Percentiles rank a stretch among this genome's conserved stretches.
Evolutionary conservation across 2,113 vertebrate genomes (phyloP).

Genomic region (Campylomormyrus tamandua): DNA sequence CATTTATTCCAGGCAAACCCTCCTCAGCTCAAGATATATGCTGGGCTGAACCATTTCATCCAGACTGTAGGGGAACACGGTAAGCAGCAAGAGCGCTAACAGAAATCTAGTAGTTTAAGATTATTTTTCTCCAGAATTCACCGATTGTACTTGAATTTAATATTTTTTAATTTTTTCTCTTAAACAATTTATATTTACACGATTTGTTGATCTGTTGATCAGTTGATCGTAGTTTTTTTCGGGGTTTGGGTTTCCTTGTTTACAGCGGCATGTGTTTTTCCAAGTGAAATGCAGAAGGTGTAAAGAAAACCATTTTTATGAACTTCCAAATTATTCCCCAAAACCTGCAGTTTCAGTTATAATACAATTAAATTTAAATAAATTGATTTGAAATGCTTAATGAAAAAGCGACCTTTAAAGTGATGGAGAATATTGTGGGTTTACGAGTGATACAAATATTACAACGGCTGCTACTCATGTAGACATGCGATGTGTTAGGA

Average conservation of each 20-base stretch:
- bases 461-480: neutral
- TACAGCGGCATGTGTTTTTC: neutral
- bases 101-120: neutral
- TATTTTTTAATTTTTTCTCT: neutral
- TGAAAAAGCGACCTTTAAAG: neutral
- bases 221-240: neutral
- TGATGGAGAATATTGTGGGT: neutral
- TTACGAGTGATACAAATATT: neutral
- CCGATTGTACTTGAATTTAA: neutral
- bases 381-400: neutral
- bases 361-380: neutral
- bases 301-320: neutral
- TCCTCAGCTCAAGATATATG: neutral
- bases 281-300: neutral
- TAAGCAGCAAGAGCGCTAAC: neutral
- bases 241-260: neutral
- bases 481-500: neutral
- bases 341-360: neutral
- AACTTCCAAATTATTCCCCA: neutral
- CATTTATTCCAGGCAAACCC: neutral
- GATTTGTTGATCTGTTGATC: neutral
- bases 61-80: constrained; percentile 13
- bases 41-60: constrained; percentile 15
- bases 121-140: neutral
- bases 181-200: neutral